Conservation (phyloP, 2,113 vertebrate genomes). For the Neodon shergylaensis region DNA sequence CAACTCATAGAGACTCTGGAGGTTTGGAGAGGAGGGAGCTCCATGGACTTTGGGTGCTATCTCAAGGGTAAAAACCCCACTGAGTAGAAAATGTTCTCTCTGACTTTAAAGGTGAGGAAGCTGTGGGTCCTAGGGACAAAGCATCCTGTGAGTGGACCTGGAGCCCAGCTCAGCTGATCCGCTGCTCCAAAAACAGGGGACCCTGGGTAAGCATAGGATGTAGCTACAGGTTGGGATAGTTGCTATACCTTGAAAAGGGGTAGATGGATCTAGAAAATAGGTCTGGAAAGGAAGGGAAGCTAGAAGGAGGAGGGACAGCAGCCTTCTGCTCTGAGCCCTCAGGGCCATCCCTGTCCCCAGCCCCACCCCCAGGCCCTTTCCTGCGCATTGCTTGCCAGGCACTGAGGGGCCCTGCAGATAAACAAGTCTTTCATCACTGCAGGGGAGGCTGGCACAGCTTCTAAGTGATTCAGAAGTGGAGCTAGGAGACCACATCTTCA, state of each 20-base stretch:
- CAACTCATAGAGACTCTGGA: neutral
- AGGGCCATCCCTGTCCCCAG: neutral
- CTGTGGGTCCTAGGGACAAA: neutral
- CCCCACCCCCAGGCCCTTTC: neutral
- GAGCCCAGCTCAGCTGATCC: neutral
- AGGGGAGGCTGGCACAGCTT: neutral
- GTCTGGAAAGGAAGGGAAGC: neutral
- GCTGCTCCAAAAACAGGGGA: neutral
- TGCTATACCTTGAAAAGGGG: neutral
- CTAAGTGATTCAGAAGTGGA: conserved; percentile 27
- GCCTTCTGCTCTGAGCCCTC: neutral
- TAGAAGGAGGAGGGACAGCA: no score
- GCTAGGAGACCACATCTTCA: neutral
- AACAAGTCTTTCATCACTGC: conserved; percentile 78
- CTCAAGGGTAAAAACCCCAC: neutral
- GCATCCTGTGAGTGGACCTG: neutral
- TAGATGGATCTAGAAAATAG: neutral
- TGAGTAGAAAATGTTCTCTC: neutral
- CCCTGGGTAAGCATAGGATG: neutral
- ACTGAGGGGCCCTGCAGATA: neutral
- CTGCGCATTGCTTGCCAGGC: conserved; percentile 67
- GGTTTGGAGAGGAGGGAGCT: neutral
- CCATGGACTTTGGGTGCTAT: no score
- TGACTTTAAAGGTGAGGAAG: neutral
- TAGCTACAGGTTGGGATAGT: no score